Base-by-base conservation (phyloP, 1,140 invertebrate genomes). In the Physella acuta region DNA sequence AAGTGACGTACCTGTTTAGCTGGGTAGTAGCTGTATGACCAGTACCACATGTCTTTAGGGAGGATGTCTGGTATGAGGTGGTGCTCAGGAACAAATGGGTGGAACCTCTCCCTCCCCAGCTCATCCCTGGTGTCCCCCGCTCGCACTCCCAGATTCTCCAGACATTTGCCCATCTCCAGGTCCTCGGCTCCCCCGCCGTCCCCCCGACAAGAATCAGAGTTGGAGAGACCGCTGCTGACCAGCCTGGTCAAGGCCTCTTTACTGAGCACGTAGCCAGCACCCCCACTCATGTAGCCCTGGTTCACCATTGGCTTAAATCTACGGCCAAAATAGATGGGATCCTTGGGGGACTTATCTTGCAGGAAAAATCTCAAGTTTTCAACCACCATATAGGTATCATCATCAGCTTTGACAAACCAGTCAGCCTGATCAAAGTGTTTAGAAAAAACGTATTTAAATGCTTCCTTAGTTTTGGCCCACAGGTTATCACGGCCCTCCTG, bases 131-230 rank as follows among this genome's bases (percentile, higher is more conserved):
- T 91, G 80, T 98, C 95, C 75, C 91, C 92, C 1, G 94, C 94
- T 66, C 88, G 87, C 0, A 98, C 94, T 0, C 91, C 91, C 3
- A 96, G 88, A 63, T 90, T 91, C 78, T 93, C 90, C 70, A 98
- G 81, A 82, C 96, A 98, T 81, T 92, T 93, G 75, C 94, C 94
- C 86, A 98, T 94, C 84, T 97, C 94, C 0, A 93, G 94, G 82
- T 98, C 95, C 82, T 98, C 95, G 0, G 93, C 90, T 5, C 93
- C 94, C 24, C 88, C 89, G n/a, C 88, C 89, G 73, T 90, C 88
- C 72, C 90, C 89, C 37, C 88, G 70, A 68, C 82, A 84, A 14
- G 76, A 14, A 17, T 88, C 87, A 30, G 87, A 83, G 74, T 94
- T 87, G 0, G 89, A 56, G 89, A 88, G 70, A 14, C 88, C 75